A percentile compares a stretch with the other conserved stretches of the same genome.
These are phyloP conservation scores for Corvus moneduloides DNA, from an alignment of 2,113 vertebrate species.

Conservation along the genomic window DNA sequence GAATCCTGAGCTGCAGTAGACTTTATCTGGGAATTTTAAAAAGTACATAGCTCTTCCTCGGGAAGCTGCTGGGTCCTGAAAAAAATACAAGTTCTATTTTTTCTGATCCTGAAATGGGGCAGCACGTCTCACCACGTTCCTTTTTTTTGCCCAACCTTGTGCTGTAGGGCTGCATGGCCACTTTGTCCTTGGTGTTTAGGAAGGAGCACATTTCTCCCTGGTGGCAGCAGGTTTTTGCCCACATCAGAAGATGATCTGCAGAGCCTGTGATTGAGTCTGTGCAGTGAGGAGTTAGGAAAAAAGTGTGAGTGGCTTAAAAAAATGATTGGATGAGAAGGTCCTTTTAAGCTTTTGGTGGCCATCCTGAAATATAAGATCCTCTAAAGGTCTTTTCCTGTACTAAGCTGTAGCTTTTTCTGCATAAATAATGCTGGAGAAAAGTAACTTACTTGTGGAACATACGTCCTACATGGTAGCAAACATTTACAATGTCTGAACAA, in stretches of 20 bases:
- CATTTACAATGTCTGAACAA: background rate
- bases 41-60: background rate
- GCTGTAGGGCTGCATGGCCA: no score
- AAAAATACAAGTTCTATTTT: background rate
- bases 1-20: background rate
- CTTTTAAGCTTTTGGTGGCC: background rate
- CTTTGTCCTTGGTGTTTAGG: background rate
- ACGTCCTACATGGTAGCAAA: background rate
- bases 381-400: background rate
- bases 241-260: background rate
- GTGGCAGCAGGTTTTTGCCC: background rate
- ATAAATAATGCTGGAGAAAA: background rate
- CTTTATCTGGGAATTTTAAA: background rate
- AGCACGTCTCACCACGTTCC: accelerated
- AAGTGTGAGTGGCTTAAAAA: background rate
- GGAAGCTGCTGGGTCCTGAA: background rate
- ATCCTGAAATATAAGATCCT: background rate
- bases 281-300: background rate
- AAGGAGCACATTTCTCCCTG: background rate
- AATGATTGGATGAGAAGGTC: background rate
- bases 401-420: background rate
- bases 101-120: background rate
- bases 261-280: background rate
- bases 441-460: background rate
- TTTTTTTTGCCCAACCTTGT: background rate